A percentile compares a stretch with the other conserved stretches of the same genome.
Evolutionary conservation across 2,888 invertebrate genomes (phyloP).

Genomic region (Hyalella azteca): DNA sequence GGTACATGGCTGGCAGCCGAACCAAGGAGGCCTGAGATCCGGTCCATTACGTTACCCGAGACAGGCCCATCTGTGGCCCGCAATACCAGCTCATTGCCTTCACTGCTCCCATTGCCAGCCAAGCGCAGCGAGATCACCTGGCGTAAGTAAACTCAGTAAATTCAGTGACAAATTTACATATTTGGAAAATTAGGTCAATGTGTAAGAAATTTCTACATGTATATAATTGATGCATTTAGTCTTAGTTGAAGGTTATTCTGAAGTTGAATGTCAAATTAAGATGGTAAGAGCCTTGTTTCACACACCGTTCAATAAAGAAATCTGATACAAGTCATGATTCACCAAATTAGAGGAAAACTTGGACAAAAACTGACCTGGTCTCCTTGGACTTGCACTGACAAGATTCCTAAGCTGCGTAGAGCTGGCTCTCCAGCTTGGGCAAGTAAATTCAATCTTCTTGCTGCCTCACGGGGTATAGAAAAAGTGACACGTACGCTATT

Average conservation of each 20-base stretch:
- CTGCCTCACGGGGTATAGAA: slow-evolving; percentile 95
- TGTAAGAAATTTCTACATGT: too few species aligned
- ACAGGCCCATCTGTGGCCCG: slow-evolving; percentile 65
- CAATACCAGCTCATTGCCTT: slow-evolving; percentile 75
- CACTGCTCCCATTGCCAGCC: slow-evolving; percentile 69
- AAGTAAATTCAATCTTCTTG: slow-evolving; percentile 85
- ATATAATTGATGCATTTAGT: too few species aligned
- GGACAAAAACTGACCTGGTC: slow-evolving; percentile 63
- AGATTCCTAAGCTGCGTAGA: slow-evolving; percentile 88
- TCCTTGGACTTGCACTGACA: slow-evolving; percentile 87
- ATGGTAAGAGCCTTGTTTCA: too few species aligned
- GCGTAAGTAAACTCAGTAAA: slow-evolving; percentile 40
- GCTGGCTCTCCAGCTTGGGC: slow-evolving; percentile 89
- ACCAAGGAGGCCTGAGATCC: slow-evolving; percentile 48
- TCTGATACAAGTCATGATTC: neutral
- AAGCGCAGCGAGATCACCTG: slow-evolving; percentile 71
- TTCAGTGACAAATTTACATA: too few species aligned
- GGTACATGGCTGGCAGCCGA: slow-evolving; percentile 38
- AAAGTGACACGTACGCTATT: slow-evolving; percentile 97
- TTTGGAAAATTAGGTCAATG: too few species aligned
- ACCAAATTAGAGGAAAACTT: too few species aligned
- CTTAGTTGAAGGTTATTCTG: too few species aligned
- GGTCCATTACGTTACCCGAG: slow-evolving; percentile 42
- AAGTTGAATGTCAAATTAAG: too few species aligned
- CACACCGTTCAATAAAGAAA: too few species aligned